A percentile compares a stretch with the other conserved stretches of the same genome.
phyloP scores from a whole-genome alignment of 1,140 invertebrate species.

The Drosophila willistoni region DNA sequence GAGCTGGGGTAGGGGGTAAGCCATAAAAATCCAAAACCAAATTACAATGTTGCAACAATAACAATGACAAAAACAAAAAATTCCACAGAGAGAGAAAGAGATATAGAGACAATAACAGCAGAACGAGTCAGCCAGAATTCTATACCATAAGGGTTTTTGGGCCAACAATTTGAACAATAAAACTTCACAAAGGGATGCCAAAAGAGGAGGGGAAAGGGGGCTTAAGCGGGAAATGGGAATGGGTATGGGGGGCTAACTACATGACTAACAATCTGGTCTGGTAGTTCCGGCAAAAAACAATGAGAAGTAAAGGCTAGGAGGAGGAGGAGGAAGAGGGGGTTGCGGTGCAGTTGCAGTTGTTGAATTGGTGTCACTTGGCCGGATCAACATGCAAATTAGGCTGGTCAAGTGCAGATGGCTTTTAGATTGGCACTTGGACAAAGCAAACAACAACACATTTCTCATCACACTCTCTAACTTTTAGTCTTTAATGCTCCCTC shows the following conservation, averaged over 20 bases:
- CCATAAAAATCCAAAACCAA: constrained; percentile 58
- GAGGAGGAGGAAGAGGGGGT: neutral
- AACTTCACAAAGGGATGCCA: constrained; percentile 34
- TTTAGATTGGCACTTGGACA: constrained; percentile 67
- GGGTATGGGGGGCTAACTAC: constrained; percentile 16
- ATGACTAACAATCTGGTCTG: constrained; percentile 44
- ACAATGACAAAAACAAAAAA: constrained; percentile 13
- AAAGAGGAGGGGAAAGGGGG: neutral
- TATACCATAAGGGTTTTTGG: constrained; percentile 8
- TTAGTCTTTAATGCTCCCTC: neutral
- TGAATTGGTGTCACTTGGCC: constrained; percentile 29
- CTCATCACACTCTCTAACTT: neutral
- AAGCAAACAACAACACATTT: neutral
- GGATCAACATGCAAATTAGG: constrained; percentile 70
- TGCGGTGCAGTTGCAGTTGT: constrained; percentile 2
- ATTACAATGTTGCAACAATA: constrained; percentile 63
- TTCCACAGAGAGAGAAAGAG: neutral
- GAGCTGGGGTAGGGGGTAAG: neutral
- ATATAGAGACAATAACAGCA: constrained; percentile 28
- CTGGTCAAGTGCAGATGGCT: constrained; percentile 63
- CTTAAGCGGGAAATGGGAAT: too few species aligned
- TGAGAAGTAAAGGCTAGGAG: neutral
- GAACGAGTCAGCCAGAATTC: constrained; percentile 30
- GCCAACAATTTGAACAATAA: constrained; percentile 63
- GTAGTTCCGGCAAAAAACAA: constrained; percentile 1